These are phyloP conservation scores for Armadillidium nasatum DNA, from an alignment of 1,140 invertebrate genomes.

Conservation along the genomic window DNA sequence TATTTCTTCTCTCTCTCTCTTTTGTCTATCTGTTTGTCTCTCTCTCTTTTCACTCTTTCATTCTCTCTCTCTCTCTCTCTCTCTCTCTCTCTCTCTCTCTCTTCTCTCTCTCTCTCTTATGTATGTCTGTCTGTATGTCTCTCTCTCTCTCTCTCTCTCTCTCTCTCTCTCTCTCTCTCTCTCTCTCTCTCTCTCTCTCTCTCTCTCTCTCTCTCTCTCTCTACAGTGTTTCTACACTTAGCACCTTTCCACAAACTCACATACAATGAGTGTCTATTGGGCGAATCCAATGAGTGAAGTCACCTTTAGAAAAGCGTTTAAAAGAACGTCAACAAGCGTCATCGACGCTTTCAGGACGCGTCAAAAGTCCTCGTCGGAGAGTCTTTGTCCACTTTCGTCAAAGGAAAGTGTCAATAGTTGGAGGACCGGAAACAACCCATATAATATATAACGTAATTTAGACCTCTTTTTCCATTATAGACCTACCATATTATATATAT, in stretches of 20 bases:
- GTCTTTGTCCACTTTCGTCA: not conserved
- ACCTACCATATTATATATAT: too few species aligned
- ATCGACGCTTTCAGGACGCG: not conserved
- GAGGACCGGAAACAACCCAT: constrained; percentile 2
- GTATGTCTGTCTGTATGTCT: too few species aligned
- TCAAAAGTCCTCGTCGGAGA: not conserved
- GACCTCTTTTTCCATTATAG: not conserved
- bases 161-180: constrained; percentile 4
- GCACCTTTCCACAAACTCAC: too few species aligned
- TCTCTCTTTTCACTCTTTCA: too few species aligned
- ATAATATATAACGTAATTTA: constrained; percentile 2
- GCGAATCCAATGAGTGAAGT: not conserved
- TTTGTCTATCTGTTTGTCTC: too few species aligned
- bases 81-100: constrained; percentile 4
- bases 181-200: constrained; percentile 4
- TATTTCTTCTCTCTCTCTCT: too few species aligned
- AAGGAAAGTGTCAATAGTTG: not conserved
- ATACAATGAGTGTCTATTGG: not conserved
- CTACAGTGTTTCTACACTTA: too few species aligned
- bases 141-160: too few species aligned
- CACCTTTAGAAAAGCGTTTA: not conserved
- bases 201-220: constrained; percentile 9
- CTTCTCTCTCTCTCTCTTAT: too few species aligned
- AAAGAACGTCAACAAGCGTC: not conserved
- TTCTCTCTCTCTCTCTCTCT: too few species aligned